Base-by-base conservation (phyloP, 1,140 invertebrate genomes). In the Stegodyphus mimosarum region DNA sequence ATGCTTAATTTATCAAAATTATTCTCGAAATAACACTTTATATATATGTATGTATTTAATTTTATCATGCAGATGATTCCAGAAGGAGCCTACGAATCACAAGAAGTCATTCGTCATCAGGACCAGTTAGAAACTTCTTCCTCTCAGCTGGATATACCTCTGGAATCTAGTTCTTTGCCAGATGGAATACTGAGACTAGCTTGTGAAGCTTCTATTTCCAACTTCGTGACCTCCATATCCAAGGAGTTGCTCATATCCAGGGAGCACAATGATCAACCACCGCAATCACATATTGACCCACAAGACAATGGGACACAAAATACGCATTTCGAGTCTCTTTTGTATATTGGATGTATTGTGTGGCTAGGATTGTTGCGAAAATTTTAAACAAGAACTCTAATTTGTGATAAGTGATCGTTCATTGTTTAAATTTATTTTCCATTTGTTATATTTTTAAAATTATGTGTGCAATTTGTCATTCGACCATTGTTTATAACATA, bases 181-280 rank as follows among this genome's bases (percentile, higher is more conserved):
- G 73, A 84, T 55, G 83, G 83, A 5, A 18, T 63, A 2, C 53
- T 86, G 0, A n/a, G 83, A 17, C 53, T 86, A 2, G 69, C 74
- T 15, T 86, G 83, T 10, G 83, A 77, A n/a, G 83, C 83, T 11
- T 63, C 74, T 33, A 86, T 86, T 15, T 78, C 83, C 9, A 72
- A 86, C 49, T 64, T 86, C 9, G 83, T 86, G 17, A 86, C 83
- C 51, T 77, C 83, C 18, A 66, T 86, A 49, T 86, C 83, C 51
- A 86, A 78, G 52, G 83, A 86, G 53, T 52, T 86, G 18, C 74
- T 84, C 53, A 76, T 84, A 69, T 84, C 83, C 64, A 75, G 83
- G 33, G 71, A 83, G 51, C 69, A 83, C 55, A 72, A 52, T 17
- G 69, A 83, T 18, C 80, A 72, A 13, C 80, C 69, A 1, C 80